Evolutionary conservation across 37 sponge, comb jelly and placozoan species (phyloP).

Genomic region (Amphimedon queenslandica): DNA sequence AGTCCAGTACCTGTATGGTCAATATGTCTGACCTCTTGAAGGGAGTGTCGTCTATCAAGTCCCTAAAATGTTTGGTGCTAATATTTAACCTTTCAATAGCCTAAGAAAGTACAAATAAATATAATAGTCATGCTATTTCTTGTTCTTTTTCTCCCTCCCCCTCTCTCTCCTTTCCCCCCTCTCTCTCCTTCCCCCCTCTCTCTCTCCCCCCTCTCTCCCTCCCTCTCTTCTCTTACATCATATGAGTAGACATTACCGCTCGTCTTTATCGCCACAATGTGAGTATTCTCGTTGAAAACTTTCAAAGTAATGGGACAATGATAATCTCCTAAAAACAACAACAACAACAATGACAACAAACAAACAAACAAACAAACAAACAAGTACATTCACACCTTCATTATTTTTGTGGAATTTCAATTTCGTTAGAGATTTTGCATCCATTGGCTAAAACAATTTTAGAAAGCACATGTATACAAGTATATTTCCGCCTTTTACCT

Average conservation of each 20-base stretch:
- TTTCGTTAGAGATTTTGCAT: constrained; percentile 74
- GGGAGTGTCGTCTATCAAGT: constrained; percentile 85
- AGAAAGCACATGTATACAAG: not conserved
- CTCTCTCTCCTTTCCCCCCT: no score
- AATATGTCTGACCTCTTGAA: constrained; percentile 85
- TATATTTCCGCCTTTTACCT: constrained; percentile 34
- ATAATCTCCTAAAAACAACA: constrained; percentile 68
- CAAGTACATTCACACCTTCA: no score
- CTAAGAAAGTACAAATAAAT: constrained; percentile 12
- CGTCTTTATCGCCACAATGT: constrained; percentile 88
- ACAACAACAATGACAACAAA: no score
- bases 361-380: no score
- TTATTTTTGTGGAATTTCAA: constrained; percentile 91
- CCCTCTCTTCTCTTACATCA: no score
- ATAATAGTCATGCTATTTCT: not conserved
- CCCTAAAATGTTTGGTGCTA: constrained; percentile 75
- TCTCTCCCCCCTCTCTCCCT: no score
- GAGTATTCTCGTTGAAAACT: constrained; percentile 89
- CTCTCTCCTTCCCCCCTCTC: no score
- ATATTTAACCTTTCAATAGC: constrained; percentile 87
- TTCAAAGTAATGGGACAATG: constrained; percentile 97
- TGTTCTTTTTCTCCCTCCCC: no score
- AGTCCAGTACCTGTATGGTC: constrained; percentile 61
- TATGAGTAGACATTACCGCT: constrained; percentile 92
- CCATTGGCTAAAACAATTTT: constrained; percentile 54